Conservation (phyloP, 1,140 invertebrate species). For the Drosophila rufa region DNA sequence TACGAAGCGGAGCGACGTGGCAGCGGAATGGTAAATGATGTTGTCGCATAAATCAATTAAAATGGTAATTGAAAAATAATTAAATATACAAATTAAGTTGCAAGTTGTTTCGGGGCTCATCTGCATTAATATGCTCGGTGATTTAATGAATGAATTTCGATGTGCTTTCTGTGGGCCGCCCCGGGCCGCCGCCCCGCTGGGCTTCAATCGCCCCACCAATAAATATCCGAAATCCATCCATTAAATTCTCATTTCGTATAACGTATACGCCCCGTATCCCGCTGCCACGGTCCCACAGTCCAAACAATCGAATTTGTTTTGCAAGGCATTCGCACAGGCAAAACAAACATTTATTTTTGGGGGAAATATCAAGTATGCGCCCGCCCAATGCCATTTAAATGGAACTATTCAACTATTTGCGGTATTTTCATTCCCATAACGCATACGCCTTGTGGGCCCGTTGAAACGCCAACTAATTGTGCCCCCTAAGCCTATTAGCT, state of each 20-base stretch:
- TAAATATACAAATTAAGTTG: slow-evolving; percentile 71
- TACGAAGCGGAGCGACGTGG: slow-evolving; percentile 7
- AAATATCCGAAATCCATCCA: slow-evolving; percentile 38
- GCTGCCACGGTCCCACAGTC: slow-evolving; percentile 6
- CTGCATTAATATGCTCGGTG: slow-evolving; percentile 42
- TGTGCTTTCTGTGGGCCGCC: slow-evolving; percentile 1
- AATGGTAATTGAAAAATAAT: slow-evolving; percentile 73
- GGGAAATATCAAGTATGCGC: slow-evolving; percentile 1
- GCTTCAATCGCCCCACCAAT: slow-evolving; percentile 11
- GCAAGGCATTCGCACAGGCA: slow-evolving; percentile 6
- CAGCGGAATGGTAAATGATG: slow-evolving; percentile 55
- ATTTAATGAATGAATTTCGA: slow-evolving; percentile 38
- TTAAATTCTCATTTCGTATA: slow-evolving; percentile 35
- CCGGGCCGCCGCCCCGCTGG: neutral
- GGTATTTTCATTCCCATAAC: slow-evolving; percentile 27
- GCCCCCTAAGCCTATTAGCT: slow-evolving; percentile 17
- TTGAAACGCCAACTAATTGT: slow-evolving; percentile 29
- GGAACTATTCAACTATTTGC: slow-evolving; percentile 16
- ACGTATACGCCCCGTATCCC: slow-evolving; percentile 28
- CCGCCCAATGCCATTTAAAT: slow-evolving; percentile 1
- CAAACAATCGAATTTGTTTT: slow-evolving; percentile 33
- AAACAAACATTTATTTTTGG: slow-evolving; percentile 31
- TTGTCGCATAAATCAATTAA: slow-evolving; percentile 76
- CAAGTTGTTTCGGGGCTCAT: slow-evolving; percentile 39
- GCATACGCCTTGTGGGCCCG: slow-evolving; percentile 27